Evolutionary conservation across 1,140 invertebrate genomes (phyloP), one percentile per base, ranked within the genome.

Genomic region (Rhyacophila brunnea): DNA sequence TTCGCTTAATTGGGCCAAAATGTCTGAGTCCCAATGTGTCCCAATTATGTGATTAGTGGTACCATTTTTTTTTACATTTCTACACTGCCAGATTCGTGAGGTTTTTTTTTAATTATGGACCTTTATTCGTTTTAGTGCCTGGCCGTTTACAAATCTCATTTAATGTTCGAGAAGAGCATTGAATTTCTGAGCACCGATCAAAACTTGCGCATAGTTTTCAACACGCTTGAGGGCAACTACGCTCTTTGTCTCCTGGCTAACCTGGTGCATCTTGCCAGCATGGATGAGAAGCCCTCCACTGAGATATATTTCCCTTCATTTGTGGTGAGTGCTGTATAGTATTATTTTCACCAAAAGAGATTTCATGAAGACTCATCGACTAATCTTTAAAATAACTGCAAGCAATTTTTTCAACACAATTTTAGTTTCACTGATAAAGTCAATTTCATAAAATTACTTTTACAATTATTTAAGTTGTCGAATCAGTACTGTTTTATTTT

Each of bases 211-310:
- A 91, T 92, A 46, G 85, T 95, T 32, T 93, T 93, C 71, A 92
- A 93, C 73, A 85, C 88, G 1, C 71, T 95, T n/a, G 91, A 94
- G 77, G 91, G 90, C 17, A 92, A 88, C 73, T 92, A 93, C 75
- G 89, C 91, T 9, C 77, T 95, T 1, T 95, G 91, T 73, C 78
- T 96, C 11, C 77, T 95, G 40, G 92, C 88, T 63, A 90, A 89
- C 72, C 68, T 87, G 28, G 73, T 87, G 44, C 89, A 95, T 64
- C 72, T 95, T 52, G 89, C 87, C 2, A 85, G 88, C 69, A 81
- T 86, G 28, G 88, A 91, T 67, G 77, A 82, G 54, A 85, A 89
- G 68, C 74, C 81, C 2, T 66, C 83, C 19, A 76, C 75, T 10
- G 80, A 84, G 6, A 72, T 85, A 1, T 84, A 83, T 66, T 86